Evolutionary conservation across 2,888 invertebrate genomes (phyloP), one percentile per base, ranked within the genome.

Genomic region (Aphidoletes aphidimyza): DNA sequence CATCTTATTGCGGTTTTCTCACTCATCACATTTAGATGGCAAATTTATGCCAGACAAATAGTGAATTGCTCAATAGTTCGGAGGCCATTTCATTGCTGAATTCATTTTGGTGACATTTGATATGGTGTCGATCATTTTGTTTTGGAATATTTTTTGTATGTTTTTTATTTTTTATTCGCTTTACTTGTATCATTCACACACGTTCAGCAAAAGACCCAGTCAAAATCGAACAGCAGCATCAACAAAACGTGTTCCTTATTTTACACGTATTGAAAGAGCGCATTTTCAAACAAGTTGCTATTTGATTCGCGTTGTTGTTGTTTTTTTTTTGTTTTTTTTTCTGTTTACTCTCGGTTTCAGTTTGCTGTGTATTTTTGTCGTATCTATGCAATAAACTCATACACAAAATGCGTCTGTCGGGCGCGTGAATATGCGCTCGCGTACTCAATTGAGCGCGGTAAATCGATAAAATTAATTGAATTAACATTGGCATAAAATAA

Each of bases 401-500:
- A 69, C 69, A 54, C 54, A 47, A 5, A 47, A 47, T 26, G 54
- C 30, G 30, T 30, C 14, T 30, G 30, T 30, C n/a, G 34, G 9
- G 14, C 69, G 69, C 14, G 42, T 14, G 42, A 42, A 9, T 42
- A 14, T 14, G n/a, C n/a, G n/a, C 42, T 42, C 14, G 42, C 69
- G 11, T 14, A 34, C 69, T 30, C 9, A 26, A 69, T 69, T 9
- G 30, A 69, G 34, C 30, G 69, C 69, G 69, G 69, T 69, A 69
- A 69, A 69, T 69, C 69, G 69, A 69, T 69, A 69, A 69, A 69
- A 69, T 69, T 69, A 30, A 69, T 69, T 69, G 69, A 69, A 69
- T 69, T 69, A 69, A 69, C 69, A 69, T 69, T 69, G 69, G 69
- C 69, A 69, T 69, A 69, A 69, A 69, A 69, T 69, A 47, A 30